Conservation (phyloP, 2,113 vertebrate species). For the Connochaetes taurinus region DNA sequence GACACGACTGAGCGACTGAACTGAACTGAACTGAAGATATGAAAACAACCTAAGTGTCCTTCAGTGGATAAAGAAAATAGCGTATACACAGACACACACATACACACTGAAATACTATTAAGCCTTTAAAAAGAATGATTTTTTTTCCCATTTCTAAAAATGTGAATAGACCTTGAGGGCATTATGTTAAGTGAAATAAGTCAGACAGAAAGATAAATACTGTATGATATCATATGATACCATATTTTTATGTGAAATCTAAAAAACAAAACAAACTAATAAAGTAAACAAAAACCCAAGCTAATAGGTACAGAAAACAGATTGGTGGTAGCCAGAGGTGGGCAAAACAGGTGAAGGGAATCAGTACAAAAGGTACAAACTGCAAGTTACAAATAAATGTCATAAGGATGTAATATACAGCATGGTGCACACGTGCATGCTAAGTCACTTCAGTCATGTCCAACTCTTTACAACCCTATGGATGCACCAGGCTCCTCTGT, state of each 20-base stretch:
- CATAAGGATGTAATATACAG: not conserved
- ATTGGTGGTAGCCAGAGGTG: not conserved
- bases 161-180: not conserved
- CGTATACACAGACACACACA: not conserved
- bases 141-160: not conserved
- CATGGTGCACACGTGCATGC: not conserved
- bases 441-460: not conserved
- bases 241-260: not conserved
- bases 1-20: no score
- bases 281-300: not conserved
- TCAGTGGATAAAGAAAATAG: not conserved
- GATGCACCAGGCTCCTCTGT: not conserved
- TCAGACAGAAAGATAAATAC: not conserved
- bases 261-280: not conserved
- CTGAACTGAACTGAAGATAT: not conserved
- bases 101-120: not conserved
- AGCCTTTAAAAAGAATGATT: not conserved
- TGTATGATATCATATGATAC: not conserved
- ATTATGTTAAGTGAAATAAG: not conserved
- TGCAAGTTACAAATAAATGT: not conserved
- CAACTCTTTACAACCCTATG: not conserved
- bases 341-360: not conserved
- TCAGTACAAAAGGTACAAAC: not conserved
- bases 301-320: not conserved
- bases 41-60: not conserved